Evolutionary conservation across 2,113 vertebrate species (phyloP).

Genomic region (Scolopax mira): DNA sequence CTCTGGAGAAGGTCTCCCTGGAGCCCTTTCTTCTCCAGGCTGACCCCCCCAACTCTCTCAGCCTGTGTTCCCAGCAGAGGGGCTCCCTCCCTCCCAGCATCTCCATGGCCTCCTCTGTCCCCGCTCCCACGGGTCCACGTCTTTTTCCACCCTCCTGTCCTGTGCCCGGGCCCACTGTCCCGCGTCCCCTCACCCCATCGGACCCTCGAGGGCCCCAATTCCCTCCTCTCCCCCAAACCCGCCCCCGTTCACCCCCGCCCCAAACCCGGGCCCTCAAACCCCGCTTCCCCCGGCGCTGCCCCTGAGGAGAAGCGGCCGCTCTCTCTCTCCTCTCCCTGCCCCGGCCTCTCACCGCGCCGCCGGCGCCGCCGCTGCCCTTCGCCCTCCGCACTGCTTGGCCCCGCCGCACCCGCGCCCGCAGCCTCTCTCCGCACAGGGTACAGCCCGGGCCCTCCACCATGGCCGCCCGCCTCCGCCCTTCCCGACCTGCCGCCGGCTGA

Average conservation of each 20-base stretch:
- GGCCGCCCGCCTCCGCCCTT: background rate
- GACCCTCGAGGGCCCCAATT: background rate
- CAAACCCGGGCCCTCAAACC: accelerated
- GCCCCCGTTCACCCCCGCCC: accelerated
- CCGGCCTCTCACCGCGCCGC: background rate
- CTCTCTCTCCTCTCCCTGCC: background rate
- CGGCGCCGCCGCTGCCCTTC: constrained; percentile 24
- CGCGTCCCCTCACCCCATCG: background rate
- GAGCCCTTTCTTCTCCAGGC: background rate
- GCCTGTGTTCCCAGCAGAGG: too few species aligned
- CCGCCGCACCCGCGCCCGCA: constrained; percentile 74
- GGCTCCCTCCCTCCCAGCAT: too few species aligned
- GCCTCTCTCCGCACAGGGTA: constrained; percentile 80
- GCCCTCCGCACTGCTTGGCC: constrained; percentile 77
- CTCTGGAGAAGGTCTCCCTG: background rate
- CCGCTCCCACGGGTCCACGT: too few species aligned
- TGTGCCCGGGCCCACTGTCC: background rate
- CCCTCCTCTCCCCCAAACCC: accelerated
- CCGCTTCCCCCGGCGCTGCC: accelerated
- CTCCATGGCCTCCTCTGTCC: too few species aligned
- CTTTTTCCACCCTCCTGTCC: background rate
- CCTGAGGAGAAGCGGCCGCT: too few species aligned
- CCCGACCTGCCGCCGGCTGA: background rate
- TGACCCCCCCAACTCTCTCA: background rate
- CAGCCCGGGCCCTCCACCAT: constrained; percentile 95